phyloP scores from a whole-genome alignment of 2,888 invertebrate species.

The Cerastoderma edule region DNA sequence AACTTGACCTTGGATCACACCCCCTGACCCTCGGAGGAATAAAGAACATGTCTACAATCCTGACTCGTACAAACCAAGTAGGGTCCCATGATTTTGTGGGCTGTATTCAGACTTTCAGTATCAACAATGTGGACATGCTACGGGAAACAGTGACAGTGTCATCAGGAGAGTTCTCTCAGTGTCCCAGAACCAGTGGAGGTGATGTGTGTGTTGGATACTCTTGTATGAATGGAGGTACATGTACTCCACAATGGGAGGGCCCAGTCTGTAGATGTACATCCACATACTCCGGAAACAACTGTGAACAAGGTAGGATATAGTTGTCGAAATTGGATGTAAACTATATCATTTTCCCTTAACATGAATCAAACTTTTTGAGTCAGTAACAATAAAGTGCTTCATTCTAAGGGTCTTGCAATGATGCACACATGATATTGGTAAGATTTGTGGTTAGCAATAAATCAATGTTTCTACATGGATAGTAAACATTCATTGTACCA shows the following conservation, averaged over 20 bases:
- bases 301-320: conserved; percentile 85
- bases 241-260: conserved; percentile 94
- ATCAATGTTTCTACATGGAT: no score
- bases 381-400: no score
- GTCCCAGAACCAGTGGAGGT: conserved; percentile 87
- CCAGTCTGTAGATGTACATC: conserved; percentile 86
- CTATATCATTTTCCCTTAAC: no score
- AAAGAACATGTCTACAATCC: conserved; percentile 91
- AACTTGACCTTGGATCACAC: conserved; percentile 37
- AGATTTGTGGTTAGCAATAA: no score
- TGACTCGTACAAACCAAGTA: conserved; percentile 95
- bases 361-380: no score
- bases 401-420: no score
- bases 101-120: conserved; percentile 94
- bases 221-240: conserved; percentile 89
- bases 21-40: conserved; percentile 93
- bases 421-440: no score
- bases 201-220: conserved; percentile 78
- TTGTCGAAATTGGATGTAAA: no score
- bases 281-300: conserved; percentile 90
- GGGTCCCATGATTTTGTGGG: conserved; percentile 97
- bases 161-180: conserved; percentile 87
- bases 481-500: no score
- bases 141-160: conserved; percentile 32
- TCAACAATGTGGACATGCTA: conserved; percentile 88